These are phyloP conservation scores for Penaeus indicus DNA, from an alignment of 1,140 invertebrate genomes.

Conservation along the genomic window DNA sequence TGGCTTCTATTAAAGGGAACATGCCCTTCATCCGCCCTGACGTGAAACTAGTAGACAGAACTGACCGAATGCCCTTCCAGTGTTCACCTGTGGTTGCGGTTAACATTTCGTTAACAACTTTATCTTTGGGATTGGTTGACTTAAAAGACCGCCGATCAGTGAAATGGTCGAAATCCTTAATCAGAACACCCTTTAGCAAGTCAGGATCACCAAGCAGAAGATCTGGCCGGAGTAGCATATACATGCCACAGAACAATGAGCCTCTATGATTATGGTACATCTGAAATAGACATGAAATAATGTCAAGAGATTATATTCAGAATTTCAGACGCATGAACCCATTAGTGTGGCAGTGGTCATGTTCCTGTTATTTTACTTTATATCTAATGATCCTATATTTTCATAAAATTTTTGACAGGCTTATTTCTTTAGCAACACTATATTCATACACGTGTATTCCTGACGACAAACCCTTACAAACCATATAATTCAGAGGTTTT, in stretches of 20 bases:
- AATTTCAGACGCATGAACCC: no score
- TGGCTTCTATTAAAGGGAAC: constrained; percentile 41
- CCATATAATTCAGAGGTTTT: no score
- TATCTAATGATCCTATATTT: no score
- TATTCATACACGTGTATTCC: no score
- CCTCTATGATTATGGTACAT: constrained; percentile 27
- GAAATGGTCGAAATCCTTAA: constrained; percentile 79
- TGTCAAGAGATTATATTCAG: neutral
- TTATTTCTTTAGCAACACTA: no score
- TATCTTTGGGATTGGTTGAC: neutral
- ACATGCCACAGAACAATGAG: constrained; percentile 70
- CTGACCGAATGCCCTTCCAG: constrained; percentile 63
- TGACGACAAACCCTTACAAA: no score
- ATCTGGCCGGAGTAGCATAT: constrained; percentile 71
- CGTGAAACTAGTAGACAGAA: constrained; percentile 66
- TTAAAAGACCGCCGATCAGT: constrained; percentile 65
- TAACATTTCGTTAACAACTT: constrained; percentile 36
- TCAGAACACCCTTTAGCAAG: constrained; percentile 74
- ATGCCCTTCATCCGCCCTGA: constrained; percentile 65
- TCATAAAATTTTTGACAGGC: no score
- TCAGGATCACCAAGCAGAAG: constrained; percentile 76
- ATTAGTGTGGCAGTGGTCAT: no score
- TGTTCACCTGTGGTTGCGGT: constrained; percentile 25
- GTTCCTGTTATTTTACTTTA: no score
- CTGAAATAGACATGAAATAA: neutral